Conservation (phyloP, 2,888 invertebrate genomes). For the Dusona sp. region DNA sequence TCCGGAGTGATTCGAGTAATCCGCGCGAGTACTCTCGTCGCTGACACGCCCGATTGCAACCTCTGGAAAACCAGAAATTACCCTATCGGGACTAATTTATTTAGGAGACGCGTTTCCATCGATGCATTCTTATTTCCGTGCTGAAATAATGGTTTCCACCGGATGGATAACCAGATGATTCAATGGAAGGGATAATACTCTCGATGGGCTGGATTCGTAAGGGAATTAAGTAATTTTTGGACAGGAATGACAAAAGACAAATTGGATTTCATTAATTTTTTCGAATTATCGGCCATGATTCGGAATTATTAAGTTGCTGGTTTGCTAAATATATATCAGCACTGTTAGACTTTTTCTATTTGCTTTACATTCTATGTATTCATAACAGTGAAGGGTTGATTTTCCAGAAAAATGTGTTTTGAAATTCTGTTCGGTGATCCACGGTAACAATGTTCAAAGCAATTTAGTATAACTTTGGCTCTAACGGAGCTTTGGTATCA, state of each 20-base stretch:
- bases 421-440: conserved; percentile 26
- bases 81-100: conserved; percentile 57
- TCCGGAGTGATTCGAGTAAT: conserved; percentile 52
- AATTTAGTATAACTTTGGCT: conserved; percentile 20
- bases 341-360: not conserved
- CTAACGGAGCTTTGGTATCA: conserved; percentile 28
- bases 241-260: not conserved
- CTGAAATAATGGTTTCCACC: conserved; percentile 5
- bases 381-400: not conserved
- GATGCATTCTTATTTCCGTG: conserved; percentile 32
- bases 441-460: conserved; percentile 26
- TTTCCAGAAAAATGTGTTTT: conserved; percentile 2
- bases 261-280: not conserved
- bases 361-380: not conserved
- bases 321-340: not conserved
- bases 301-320: not conserved
- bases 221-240: not conserved
- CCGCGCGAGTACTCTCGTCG: conserved; percentile 21
- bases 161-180: not conserved
- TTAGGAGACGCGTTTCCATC: conserved; percentile 28
- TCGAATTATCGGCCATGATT: not conserved
- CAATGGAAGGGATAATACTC: not conserved
- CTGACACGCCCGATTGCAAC: conserved; percentile 8
- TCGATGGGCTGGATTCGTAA: not conserved
- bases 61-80: conserved; percentile 55